Percentiles rank a stretch among this genome's conserved stretches.
Conservation (phyloP, 2,113 vertebrate species). For the Odobenus rosmarus region DNA sequence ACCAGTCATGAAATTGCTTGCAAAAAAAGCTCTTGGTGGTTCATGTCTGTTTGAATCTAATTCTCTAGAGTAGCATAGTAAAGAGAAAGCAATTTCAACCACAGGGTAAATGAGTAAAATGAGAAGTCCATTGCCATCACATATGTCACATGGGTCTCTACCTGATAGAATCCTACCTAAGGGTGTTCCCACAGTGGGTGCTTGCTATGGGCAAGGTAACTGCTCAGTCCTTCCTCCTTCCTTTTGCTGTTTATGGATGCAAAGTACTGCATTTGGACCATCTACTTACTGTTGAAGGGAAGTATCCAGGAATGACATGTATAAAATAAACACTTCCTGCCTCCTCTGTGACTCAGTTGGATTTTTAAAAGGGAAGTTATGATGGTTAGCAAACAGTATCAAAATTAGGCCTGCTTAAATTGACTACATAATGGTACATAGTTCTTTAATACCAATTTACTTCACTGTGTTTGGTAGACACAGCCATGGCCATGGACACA, state of each 20-base stretch:
- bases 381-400: background rate
- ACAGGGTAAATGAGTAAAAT: background rate
- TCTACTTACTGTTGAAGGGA: background rate
- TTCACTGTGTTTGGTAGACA: background rate
- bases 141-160: accelerated
- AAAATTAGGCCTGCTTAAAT: background rate
- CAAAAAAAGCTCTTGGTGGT: background rate
- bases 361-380: background rate
- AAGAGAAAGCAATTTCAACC: background rate
- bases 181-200: background rate
- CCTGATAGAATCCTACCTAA: too few relatives aligned
- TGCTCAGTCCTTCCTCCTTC: background rate
- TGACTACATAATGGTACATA: background rate
- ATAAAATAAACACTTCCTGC: background rate
- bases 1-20: background rate
- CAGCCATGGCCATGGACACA: background rate
- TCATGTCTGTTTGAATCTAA: background rate
- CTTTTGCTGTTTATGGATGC: background rate
- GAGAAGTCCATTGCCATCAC: background rate
- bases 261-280: background rate
- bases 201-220: background rate
- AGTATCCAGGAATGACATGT: background rate
- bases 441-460: background rate
- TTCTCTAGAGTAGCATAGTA: too few relatives aligned
- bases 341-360: background rate